Evolutionary conservation across 1,140 invertebrate species (phyloP).

Genomic region (Adoxophyes honmai): DNA sequence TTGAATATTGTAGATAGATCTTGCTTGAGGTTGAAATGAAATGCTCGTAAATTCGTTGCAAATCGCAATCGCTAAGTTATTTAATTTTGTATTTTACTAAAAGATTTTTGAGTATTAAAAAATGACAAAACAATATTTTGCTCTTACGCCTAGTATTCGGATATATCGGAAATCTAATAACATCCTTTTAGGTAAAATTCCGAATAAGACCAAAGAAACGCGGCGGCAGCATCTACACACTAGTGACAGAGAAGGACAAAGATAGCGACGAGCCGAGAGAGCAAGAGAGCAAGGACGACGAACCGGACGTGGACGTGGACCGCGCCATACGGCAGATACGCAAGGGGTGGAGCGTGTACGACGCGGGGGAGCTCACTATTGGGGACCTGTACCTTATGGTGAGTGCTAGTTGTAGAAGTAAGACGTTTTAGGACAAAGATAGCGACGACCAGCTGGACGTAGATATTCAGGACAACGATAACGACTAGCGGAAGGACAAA

Average conservation of each 20-base stretch:
- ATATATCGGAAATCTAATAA: no score
- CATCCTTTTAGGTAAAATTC: conserved; percentile 63
- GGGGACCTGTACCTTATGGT: conserved; percentile 95
- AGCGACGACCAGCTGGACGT: no score
- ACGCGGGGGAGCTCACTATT: conserved; percentile 87
- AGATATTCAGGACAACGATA: no score
- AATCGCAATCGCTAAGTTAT: no score
- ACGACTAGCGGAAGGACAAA: no score
- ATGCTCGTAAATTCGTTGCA: no score
- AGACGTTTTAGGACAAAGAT: no score
- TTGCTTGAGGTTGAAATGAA: neutral
- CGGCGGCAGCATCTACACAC: conserved; percentile 54
- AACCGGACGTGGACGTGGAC: conserved; percentile 61
- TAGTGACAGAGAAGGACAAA: conserved; percentile 47
- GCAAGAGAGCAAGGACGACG: conserved; percentile 34
- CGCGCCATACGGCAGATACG: conserved; percentile 78
- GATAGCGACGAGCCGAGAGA: conserved; percentile 24
- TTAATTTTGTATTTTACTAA: no score
- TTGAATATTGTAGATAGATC: neutral
- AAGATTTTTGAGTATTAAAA: no score
- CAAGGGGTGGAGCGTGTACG: conserved; percentile 87
- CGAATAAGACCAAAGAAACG: conserved; percentile 57
- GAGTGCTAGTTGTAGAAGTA: no score
- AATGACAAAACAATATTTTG: no score
- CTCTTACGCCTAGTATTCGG: no score